Base-by-base conservation (phyloP, 2,888 invertebrate species). In the Folsomia manolachei region DNA sequence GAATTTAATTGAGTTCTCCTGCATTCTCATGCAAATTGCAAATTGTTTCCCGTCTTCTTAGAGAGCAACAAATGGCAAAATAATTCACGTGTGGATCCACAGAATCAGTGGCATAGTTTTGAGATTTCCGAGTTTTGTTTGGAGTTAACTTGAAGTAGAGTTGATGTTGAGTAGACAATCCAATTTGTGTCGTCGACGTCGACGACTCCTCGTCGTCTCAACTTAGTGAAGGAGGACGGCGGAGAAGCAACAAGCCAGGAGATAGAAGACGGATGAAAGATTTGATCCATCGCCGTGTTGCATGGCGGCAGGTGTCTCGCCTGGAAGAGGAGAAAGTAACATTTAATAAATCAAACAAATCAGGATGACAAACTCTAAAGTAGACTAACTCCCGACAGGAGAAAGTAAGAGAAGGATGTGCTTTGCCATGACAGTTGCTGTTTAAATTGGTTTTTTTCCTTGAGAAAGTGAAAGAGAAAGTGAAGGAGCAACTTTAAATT, bases 221-320 rank as follows among this genome's bases (percentile, higher is more conserved):
- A n/a, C n/a, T 39, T 26, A 68, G 66, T 66, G 53, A 25, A 53
- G 56, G 18, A 53, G 23, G 53, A 23, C 4, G 21, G 56, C n/a
- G 18, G 56, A 4, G 56, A 56, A 19, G 56, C 4, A 19, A 21
- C 7, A 19, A 19, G 56, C 7, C 11, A 21, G 18, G 19, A n/a
- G n/a, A 19, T 4, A 56, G 56, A 56, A 19, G 56, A 56, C 56
- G 56, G 56, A 56, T 4, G 21, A 56, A 19, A 67, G 19, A 1
- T 23, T n/a, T 1, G 60, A 60, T 18, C 53, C 67, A 14, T 72
- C 70, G 26, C 80, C 79, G 63, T 80, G 80, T 64, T 81, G 81
- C 80, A 81, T 79, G 18, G 79, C 79, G 11, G 81, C 81, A 1
- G 81, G 80, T 14, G 78, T 80, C 62, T 81, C 81, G 21, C 80